Conservation (phyloP, 2,797 vertebrate species). For the Hyperoplus lanceolatus region DNA sequence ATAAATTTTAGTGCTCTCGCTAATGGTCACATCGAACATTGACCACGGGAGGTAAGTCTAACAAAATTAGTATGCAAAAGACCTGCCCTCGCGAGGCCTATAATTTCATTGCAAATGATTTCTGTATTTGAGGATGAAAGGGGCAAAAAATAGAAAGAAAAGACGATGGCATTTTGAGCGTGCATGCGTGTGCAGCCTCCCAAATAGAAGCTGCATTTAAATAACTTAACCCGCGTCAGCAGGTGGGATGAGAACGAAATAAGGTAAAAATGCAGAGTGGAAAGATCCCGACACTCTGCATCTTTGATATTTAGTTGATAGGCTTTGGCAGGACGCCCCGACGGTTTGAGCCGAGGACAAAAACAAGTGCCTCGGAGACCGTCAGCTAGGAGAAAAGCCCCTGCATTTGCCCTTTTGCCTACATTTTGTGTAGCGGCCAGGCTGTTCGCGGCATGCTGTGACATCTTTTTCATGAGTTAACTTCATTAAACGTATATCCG, state of each 20-base stretch:
- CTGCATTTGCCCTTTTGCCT: slow-evolving; percentile 67
- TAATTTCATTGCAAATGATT: slow-evolving; percentile 98
- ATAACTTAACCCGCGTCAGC: slow-evolving; percentile 94
- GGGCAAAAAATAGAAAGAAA: slow-evolving; percentile 88
- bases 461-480: slow-evolving; percentile 85
- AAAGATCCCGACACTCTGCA: slow-evolving; percentile 87
- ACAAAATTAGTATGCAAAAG: slow-evolving; percentile 99
- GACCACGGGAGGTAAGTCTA: slow-evolving; percentile 97
- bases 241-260: slow-evolving; percentile 90
- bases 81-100: slow-evolving; percentile 93
- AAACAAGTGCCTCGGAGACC: slow-evolving; percentile 76
- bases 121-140: slow-evolving; percentile 94
- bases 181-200: slow-evolving; percentile 82
- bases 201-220: slow-evolving; percentile 90
- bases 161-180: slow-evolving; percentile 89
- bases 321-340: slow-evolving; percentile 87
- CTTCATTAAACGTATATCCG: slow-evolving; percentile 87
- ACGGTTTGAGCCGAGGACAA: slow-evolving; percentile 79
- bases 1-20: slow-evolving; percentile 88
- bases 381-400: slow-evolving; percentile 72
- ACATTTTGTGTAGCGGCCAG: slow-evolving; percentile 74
- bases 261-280: slow-evolving; percentile 90
- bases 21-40: slow-evolving; percentile 93
- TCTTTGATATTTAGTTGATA: slow-evolving; percentile 91
- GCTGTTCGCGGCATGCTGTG: slow-evolving; percentile 80